Base-by-base conservation (phyloP, 1,140 invertebrate genomes). In the Lysiphlebus fabarum region DNA sequence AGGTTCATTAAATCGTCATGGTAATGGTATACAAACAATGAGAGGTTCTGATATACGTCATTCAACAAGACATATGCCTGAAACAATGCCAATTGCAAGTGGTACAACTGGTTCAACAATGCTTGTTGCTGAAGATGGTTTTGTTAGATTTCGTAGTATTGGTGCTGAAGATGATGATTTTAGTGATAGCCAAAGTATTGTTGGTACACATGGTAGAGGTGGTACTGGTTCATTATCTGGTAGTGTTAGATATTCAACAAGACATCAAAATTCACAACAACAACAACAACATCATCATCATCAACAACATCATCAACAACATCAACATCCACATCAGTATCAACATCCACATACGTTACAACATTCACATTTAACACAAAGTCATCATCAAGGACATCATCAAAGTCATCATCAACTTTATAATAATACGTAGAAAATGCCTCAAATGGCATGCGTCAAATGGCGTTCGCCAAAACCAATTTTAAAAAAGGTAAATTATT, bases 91-190 rank as follows among this genome's bases (percentile, higher is more conserved):
- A 9, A 26, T 26, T 2, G 17, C 17, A 26, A 26, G 17, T 26
- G 17, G 17, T 26, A 77, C 74, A 38, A 79, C 78, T 2, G 77
- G 76, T 6, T 77, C 77, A 17, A 79, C 77, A 49, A 92, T 92
- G 89, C 77, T 93, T 45, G 90, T 92, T 6, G 90, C 90, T 61
- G 91, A 93, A 67, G 88, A 91, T 65, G 90, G 91, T 1, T 92
- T 93, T 70, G 86, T 92, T 2, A 81, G 91, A 53, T 93, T 92
- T 78, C 82, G 90, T 37, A 85, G 85, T 9, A 68, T 88, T 53
- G 86, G 87, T 41, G 85, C 65, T 38, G 77, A 73, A 47, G 76
- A 80, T 17, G 75, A 79, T 42, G 69, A 78, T 5, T 43, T 74
- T 40, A 75, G 74, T 8, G 76, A 79, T 56, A 71, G 71, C 10